Evolutionary conservation across 2,113 vertebrate genomes (phyloP), one percentile per base, ranked within the genome.

Genomic region (Benitochromis conjunctus): DNA sequence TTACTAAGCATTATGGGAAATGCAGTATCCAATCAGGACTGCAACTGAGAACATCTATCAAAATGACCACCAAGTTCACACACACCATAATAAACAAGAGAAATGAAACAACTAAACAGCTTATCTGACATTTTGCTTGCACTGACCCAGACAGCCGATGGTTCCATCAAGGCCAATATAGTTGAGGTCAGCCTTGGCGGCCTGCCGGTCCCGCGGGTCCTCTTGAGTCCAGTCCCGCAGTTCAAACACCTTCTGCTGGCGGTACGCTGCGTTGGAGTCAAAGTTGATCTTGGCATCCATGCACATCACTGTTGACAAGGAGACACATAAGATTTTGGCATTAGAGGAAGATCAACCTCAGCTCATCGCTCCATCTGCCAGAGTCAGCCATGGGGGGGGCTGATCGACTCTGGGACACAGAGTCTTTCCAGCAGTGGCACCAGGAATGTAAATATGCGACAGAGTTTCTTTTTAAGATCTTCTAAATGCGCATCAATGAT

Each of bases 211-310:
- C 79, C 98, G 95, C 5, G 96, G 88, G 80, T 99, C 99, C 92
- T 99, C 99, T 93, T 99, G 99, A n/a, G 95, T 97, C 99, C 99
- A 99, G 92, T 99, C 98, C 87, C 96, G 97, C 93, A 99, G 90
- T 38, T 95, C 96, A 80, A 99, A 99, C 89, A 99, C 97, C 92
- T 96, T 97, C 95, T 98, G 96, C 95, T 99, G 98, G 5, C 98
- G 98, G 95, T 97, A 99, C 3, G 94, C 97, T 8, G 98, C 97
- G 83, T 99, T 99, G 76, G 98, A 96, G 94, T 99, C 99, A 85
- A 99, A 99, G 94, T 98, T 99, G 94, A 99, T 99, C 95, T 99
- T 99, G 83, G 99, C 99, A 79, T 99, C 99, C 98, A 99, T 99
- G 93, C 98, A 99, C 95, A 99, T 97, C 74, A 99, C 98, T 99